Percentiles rank a stretch among this genome's conserved stretches.
phyloP scores from a whole-genome alignment of 2,888 invertebrate species.

The Eustalomyia histrio region DNA sequence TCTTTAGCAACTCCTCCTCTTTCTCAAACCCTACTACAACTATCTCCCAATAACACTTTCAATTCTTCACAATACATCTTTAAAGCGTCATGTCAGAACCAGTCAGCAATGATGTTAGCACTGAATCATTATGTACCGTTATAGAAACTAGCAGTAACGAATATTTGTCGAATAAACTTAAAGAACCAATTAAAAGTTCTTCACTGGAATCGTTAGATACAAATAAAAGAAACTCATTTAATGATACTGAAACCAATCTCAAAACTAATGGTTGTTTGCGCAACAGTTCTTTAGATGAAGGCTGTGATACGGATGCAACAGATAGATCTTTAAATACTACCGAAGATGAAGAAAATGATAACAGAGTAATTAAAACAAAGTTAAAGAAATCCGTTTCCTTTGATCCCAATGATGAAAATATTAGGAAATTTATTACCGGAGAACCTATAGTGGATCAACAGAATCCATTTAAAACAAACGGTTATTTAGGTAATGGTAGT shows the following conservation, averaged over 20 bases:
- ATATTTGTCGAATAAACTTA: slow-evolving; percentile 56
- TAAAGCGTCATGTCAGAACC: slow-evolving; percentile 71
- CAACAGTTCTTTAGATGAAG: slow-evolving; percentile 59
- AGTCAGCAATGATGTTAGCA: slow-evolving; percentile 68
- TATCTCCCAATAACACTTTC: slow-evolving; percentile 29
- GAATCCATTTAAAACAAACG: slow-evolving; percentile 77
- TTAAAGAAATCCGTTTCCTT: slow-evolving; percentile 77
- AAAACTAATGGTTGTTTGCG: slow-evolving; percentile 49
- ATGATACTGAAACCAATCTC: slow-evolving; percentile 50
- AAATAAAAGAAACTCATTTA: slow-evolving; percentile 52
- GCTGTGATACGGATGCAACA: slow-evolving; percentile 62
- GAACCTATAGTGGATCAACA: slow-evolving; percentile 78
- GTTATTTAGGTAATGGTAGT: slow-evolving; percentile 60
- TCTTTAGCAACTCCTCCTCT: slow-evolving; percentile 45
- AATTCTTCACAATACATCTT: slow-evolving; percentile 21
- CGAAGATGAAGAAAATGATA: slow-evolving; percentile 54
- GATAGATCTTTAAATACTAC: slow-evolving; percentile 52
- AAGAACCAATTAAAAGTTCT: slow-evolving; percentile 47
- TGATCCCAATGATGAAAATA: slow-evolving; percentile 76
- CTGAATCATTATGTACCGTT: slow-evolving; percentile 69
- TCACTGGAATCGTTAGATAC: slow-evolving; percentile 57
- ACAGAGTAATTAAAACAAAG: slow-evolving; percentile 60
- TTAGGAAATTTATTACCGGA: slow-evolving; percentile 77
- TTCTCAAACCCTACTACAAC: slow-evolving; percentile 33
- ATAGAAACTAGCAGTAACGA: slow-evolving; percentile 66